Conservation (phyloP, 1,140 invertebrate species). For the Ceratosolen fusciceps region DNA sequence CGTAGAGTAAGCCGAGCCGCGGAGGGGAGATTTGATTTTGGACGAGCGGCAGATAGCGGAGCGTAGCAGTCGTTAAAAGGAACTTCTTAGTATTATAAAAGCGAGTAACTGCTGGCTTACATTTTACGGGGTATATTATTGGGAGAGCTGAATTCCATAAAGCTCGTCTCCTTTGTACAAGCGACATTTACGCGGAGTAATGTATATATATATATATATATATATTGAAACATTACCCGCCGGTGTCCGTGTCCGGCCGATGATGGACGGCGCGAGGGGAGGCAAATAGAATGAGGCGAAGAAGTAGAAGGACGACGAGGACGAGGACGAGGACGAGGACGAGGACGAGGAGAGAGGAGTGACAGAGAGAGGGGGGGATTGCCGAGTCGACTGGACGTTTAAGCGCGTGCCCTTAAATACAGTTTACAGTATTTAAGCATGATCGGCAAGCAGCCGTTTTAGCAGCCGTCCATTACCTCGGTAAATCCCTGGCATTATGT, state of each 20-base stretch:
- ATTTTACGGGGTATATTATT: background rate
- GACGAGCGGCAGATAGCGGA: background rate
- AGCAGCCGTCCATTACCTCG: background rate
- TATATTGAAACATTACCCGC: background rate
- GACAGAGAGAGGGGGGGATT: too few relatives aligned
- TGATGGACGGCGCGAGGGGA: too few relatives aligned
- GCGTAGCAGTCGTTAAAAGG: background rate
- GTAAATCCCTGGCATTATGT: background rate
- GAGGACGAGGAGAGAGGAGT: too few relatives aligned
- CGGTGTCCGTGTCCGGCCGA: too few relatives aligned
- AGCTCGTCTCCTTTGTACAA: background rate
- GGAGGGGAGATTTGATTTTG: background rate
- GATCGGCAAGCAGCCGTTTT: background rate
- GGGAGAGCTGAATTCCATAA: background rate
- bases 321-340: background rate
- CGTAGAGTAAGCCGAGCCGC: background rate
- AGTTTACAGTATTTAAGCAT: background rate
- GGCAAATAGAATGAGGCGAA: too few relatives aligned
- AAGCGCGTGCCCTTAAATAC: background rate
- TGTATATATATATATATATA: too few relatives aligned
- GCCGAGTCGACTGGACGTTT: too few relatives aligned
- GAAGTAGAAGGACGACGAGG: too few relatives aligned
- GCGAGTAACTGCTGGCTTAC: background rate
- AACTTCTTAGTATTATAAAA: constrained; percentile 19
- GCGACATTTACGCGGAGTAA: background rate